Evolutionary conservation across 2,797 vertebrate genomes (phyloP).

Genomic region (Takifugu rubripes): DNA sequence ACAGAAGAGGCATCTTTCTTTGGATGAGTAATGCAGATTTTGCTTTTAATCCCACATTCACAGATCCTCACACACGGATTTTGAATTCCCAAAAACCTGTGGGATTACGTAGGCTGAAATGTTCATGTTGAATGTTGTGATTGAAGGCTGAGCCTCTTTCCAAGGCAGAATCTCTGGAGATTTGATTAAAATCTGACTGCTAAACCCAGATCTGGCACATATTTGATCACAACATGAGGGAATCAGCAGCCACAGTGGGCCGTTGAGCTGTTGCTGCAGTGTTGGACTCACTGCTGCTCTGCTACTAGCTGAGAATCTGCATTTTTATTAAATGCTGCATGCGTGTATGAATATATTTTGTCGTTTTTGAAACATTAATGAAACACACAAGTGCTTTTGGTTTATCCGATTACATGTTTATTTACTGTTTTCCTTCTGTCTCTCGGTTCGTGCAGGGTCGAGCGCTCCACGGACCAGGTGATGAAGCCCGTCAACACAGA

Average conservation of each 20-base stretch:
- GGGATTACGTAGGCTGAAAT: constrained; percentile 16
- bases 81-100: neutral
- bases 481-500: constrained; percentile 95
- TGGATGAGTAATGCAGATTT: no score
- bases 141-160: constrained; percentile 16
- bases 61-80: no score
- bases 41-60: no score
- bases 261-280: neutral
- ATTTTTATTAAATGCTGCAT: neutral
- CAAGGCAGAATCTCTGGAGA: constrained; percentile 23
- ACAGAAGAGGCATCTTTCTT: no score
- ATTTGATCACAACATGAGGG: constrained; percentile 12
- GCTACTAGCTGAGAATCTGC: constrained; percentile 8
- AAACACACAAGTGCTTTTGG: neutral
- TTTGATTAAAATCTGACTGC: constrained; percentile 33
- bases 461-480: constrained; percentile 95
- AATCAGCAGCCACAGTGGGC: constrained; percentile 15
- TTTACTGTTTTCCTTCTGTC: neutral
- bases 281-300: constrained; percentile 23
- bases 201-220: constrained; percentile 24
- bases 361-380: no score
- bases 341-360: no score
- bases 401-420: neutral
- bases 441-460: constrained; percentile 76
- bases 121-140: constrained; percentile 19